phyloP scores from a whole-genome alignment of 2,888 invertebrate genomes.

The Parthenolecanium corni region DNA sequence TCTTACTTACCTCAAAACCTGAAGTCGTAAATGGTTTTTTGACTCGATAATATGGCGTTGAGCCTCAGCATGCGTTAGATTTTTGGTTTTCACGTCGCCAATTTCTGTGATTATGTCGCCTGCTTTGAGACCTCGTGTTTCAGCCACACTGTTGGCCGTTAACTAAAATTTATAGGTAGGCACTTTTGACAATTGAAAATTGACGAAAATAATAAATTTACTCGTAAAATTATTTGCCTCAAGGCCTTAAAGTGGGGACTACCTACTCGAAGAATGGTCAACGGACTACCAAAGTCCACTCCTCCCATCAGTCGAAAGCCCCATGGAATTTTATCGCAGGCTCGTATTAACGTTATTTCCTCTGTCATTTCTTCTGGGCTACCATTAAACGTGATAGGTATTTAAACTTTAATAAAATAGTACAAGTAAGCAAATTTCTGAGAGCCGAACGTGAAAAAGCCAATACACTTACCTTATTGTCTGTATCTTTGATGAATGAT shows the following conservation, averaged over 20 bases:
- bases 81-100: constrained; percentile 54
- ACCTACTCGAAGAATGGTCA: constrained; percentile 65
- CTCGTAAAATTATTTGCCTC: constrained; percentile 32
- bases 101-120: constrained; percentile 76
- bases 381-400: neutral
- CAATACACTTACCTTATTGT: neutral
- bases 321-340: constrained; percentile 52
- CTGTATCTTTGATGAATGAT: neutral
- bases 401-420: neutral
- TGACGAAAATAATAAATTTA: neutral
- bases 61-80: constrained; percentile 64
- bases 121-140: constrained; percentile 63
- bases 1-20: constrained; percentile 52
- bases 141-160: constrained; percentile 65
- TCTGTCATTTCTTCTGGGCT: constrained; percentile 32
- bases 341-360: constrained; percentile 33
- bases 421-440: neutral
- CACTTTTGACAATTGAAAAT: constrained; percentile 3
- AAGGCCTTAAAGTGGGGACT: no score
- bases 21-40: constrained; percentile 58
- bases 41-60: constrained; percentile 59
- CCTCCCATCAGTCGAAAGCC: constrained; percentile 68
- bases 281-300: constrained; percentile 57
- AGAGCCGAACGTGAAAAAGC: neutral
- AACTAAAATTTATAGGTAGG: constrained; percentile 53